Evolutionary conservation across 2,888 invertebrate species (phyloP).

Genomic region (Ophion obscuratus): DNA sequence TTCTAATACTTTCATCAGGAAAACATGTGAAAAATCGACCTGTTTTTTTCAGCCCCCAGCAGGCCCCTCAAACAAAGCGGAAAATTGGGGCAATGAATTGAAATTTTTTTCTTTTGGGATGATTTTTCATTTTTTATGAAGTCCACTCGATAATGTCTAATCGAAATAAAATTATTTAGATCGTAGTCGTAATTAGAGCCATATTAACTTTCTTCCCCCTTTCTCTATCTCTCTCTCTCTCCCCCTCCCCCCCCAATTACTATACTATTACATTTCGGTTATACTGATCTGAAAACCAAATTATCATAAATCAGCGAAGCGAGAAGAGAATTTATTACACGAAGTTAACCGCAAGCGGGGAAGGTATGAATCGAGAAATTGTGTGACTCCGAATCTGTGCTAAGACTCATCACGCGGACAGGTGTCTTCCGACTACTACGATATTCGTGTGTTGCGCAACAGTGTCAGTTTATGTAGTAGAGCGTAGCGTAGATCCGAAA

Average conservation of each 20-base stretch:
- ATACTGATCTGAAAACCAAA: constrained; percentile 15
- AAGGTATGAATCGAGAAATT: constrained; percentile 1
- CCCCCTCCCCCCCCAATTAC: neutral
- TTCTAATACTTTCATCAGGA: neutral
- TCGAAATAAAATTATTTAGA: neutral
- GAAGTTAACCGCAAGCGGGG: neutral
- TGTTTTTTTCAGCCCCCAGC: too few species aligned
- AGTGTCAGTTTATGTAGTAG: constrained; percentile 61
- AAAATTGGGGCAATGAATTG: neutral
- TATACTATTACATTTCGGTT: neutral
- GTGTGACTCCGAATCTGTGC: constrained; percentile 10
- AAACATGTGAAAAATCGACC: neutral
- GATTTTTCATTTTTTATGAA: neutral
- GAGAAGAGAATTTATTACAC: constrained; percentile 11
- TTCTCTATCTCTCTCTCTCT: neutral
- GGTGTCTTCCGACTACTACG: constrained; percentile 27
- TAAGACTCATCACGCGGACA: neutral
- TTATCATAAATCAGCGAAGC: constrained; percentile 28
- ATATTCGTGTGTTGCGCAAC: constrained; percentile 60
- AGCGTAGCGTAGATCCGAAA: constrained; percentile 77
- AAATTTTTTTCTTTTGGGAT: neutral
- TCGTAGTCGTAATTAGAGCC: neutral
- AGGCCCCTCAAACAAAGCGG: neutral
- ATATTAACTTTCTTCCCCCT: too few species aligned
- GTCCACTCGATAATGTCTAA: neutral